Evolutionary conservation across 2,888 invertebrate genomes (phyloP).

Genomic region (Argyra leucocephala): DNA sequence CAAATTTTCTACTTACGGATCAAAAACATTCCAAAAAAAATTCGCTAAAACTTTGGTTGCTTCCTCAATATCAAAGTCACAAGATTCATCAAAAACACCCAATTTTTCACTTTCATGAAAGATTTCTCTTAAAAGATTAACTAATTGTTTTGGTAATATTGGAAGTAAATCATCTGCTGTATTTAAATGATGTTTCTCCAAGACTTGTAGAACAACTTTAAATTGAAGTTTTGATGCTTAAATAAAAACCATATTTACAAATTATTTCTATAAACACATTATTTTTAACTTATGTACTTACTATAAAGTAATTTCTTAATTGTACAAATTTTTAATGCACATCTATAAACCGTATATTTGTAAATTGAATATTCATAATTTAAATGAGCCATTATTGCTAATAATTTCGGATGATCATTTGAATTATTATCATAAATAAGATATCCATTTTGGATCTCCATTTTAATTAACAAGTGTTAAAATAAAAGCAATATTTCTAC

Average conservation of each 20-base stretch:
- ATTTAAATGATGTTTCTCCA: conserved; percentile 36
- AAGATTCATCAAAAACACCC: conserved; percentile 34
- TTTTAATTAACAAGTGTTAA: background rate
- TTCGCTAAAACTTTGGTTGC: conserved; percentile 35
- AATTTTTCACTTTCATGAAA: conserved; percentile 40
- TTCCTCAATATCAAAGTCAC: conserved; percentile 29
- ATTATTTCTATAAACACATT: background rate
- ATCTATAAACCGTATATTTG: conserved; percentile 41
- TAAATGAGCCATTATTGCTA: conserved; percentile 32
- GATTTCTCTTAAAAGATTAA: conserved; percentile 39
- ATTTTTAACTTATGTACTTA: conserved; percentile 24
- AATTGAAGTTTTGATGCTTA: conserved; percentile 38
- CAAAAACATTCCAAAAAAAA: conserved; percentile 42
- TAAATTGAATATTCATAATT: conserved; percentile 33
- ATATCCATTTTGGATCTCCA: background rate
- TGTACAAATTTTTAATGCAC: conserved; percentile 37
- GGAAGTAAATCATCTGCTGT: conserved; percentile 33
- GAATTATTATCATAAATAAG: background rate
- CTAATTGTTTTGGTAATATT: conserved; percentile 38
- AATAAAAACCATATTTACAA: conserved; percentile 7
- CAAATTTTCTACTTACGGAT: conserved; percentile 42
- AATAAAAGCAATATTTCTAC: background rate
- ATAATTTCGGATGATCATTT: conserved; percentile 20
- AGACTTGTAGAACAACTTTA: conserved; percentile 36
- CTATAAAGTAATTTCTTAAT: conserved; percentile 38